phyloP scores from a whole-genome alignment of 1,140 invertebrate species.

The Battus philenor region DNA sequence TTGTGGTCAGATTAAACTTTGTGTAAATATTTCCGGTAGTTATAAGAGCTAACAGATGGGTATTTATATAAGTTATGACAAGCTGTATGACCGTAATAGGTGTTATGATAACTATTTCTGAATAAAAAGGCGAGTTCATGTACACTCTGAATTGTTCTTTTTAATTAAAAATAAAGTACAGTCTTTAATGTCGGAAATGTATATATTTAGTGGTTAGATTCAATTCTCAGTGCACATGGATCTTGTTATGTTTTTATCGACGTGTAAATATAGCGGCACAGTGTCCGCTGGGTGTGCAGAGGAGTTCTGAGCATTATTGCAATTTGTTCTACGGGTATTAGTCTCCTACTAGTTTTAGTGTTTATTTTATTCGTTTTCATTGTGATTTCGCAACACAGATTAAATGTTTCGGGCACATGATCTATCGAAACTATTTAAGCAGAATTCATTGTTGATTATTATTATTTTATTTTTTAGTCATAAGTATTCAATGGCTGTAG shows the following conservation, averaged over 20 bases:
- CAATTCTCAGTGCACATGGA: constrained; percentile 33
- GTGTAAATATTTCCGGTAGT: constrained; percentile 46
- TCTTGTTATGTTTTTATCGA: constrained; percentile 22
- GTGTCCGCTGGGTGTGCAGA: constrained; percentile 8
- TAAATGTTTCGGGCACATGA: constrained; percentile 56
- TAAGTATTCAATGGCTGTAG: constrained; percentile 45
- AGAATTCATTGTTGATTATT: constrained; percentile 72
- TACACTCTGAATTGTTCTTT: constrained; percentile 31
- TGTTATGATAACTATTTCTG: constrained; percentile 16
- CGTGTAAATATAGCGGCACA: constrained; percentile 13
- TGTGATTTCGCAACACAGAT: constrained; percentile 41
- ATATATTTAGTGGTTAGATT: constrained; percentile 31
- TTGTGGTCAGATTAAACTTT: constrained; percentile 39
- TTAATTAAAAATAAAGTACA: constrained; percentile 35
- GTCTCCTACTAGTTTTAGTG: constrained; percentile 71
- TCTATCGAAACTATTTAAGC: constrained; percentile 48
- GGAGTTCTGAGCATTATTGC: constrained; percentile 40
- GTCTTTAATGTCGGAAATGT: constrained; percentile 42
- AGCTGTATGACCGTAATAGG: constrained; percentile 11
- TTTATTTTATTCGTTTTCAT: constrained; percentile 60
- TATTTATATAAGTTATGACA: constrained; percentile 17
- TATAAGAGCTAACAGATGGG: constrained; percentile 19
- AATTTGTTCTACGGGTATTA: constrained; percentile 75
- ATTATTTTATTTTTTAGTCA: constrained; percentile 70
- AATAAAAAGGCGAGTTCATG: constrained; percentile 26